Conservation (phyloP, 2,888 invertebrate species). For the Nemotelus nigrinus region DNA sequence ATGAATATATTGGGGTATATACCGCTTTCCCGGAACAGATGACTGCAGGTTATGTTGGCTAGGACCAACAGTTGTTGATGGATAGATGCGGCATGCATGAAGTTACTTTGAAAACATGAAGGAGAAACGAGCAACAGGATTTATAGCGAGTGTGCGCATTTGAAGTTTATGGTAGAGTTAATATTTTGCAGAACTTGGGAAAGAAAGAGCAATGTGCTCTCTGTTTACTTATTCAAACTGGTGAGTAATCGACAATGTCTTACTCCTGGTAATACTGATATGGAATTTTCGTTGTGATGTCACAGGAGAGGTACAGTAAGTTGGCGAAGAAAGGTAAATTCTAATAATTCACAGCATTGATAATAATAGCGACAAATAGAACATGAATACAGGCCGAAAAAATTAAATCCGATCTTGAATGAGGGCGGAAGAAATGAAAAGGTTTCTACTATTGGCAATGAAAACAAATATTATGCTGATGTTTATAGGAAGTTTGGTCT, state of each 20-base stretch:
- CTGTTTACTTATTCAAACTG: neutral
- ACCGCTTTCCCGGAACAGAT: too few relatives aligned
- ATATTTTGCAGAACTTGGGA: neutral
- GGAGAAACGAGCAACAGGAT: constrained; percentile 25
- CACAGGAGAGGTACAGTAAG: too few relatives aligned
- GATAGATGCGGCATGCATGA: neutral
- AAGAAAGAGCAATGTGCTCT: neutral
- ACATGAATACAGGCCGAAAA: too few relatives aligned
- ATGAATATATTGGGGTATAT: constrained; percentile 1
- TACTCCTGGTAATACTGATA: neutral
- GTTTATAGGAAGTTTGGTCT: too few relatives aligned
- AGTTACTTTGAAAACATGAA: neutral
- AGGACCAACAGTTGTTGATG: neutral
- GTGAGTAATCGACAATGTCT: neutral
- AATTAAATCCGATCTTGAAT: too few relatives aligned
- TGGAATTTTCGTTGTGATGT: neutral
- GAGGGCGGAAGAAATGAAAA: too few relatives aligned
- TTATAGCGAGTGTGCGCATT: constrained; percentile 22
- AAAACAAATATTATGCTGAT: too few relatives aligned
- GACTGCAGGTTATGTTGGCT: neutral
- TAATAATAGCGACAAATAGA: too few relatives aligned
- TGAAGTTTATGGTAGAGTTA: neutral
- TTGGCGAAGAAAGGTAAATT: too few relatives aligned
- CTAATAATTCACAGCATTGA: too few relatives aligned
- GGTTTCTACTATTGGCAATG: too few relatives aligned